Evolutionary conservation across 2,113 vertebrate species (phyloP).

Genomic region (Apaloderma vittatum): DNA sequence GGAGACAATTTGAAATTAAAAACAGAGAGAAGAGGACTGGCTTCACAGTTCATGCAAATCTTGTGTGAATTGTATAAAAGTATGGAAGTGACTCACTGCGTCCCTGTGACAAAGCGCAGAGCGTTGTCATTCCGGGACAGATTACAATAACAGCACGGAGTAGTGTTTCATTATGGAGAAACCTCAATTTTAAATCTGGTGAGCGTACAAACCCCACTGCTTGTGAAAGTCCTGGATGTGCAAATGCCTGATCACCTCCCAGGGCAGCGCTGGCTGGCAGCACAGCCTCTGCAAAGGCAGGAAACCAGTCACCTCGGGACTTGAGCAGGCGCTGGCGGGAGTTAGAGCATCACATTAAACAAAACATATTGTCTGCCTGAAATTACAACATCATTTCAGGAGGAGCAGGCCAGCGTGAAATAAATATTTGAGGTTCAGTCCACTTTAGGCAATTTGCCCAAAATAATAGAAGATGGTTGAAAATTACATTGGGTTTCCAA

Average conservation of each 20-base stretch:
- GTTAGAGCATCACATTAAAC: not conserved
- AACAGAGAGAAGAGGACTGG: not conserved
- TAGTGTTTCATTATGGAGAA: not conserved
- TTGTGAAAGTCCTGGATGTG: not conserved
- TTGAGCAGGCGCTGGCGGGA: not conserved
- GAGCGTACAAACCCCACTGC: not conserved
- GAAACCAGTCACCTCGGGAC: not conserved
- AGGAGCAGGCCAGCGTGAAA: not conserved
- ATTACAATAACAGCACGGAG: not conserved
- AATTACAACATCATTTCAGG: not conserved
- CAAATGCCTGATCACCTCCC: not conserved
- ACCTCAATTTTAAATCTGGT: not conserved
- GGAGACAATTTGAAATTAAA: slow-evolving; percentile 41
- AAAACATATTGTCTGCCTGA: not conserved
- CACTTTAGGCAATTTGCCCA: not conserved
- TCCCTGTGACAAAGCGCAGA: not conserved
- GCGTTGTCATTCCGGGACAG: not conserved
- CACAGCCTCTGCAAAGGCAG: not conserved
- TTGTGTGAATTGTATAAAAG: not conserved
- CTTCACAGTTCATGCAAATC: not conserved
- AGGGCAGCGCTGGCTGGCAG: not conserved
- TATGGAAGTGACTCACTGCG: not conserved
- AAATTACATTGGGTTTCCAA: slow-evolving; percentile 10
- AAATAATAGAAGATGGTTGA: slow-evolving; percentile 31
- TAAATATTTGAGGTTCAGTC: slow-evolving; percentile 24